These are phyloP conservation scores for Clepsis dumicolana DNA, from an alignment of 2,888 invertebrate genomes.

Conservation along the genomic window DNA sequence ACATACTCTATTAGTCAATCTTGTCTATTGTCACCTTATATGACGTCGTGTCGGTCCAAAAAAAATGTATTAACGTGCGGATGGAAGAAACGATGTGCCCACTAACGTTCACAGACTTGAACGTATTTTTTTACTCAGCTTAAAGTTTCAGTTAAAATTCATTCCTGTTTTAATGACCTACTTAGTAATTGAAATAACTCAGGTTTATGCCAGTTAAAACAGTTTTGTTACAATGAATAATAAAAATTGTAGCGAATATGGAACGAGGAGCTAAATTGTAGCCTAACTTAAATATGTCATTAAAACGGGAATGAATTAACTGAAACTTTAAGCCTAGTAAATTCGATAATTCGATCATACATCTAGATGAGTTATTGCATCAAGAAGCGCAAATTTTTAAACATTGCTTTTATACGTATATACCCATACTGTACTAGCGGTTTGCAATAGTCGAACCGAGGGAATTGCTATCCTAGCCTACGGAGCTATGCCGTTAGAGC, in stretches of 20 bases:
- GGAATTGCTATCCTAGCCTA: neutral
- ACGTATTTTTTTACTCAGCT: neutral
- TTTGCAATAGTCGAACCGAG: neutral
- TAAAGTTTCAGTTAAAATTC: neutral
- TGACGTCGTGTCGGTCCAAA: conserved; percentile 53
- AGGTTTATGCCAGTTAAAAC: too few relatives aligned
- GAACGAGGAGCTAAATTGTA: neutral
- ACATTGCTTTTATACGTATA: neutral
- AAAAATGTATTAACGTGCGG: conserved; percentile 51
- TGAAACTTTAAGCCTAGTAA: too few relatives aligned
- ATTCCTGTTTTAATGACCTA: neutral
- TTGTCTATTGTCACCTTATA: conserved; percentile 55
- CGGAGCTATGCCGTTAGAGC: neutral
- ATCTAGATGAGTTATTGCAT: too few relatives aligned
- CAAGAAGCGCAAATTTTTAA: neutral
- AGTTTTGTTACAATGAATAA: too few relatives aligned
- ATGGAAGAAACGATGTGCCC: conserved; percentile 49
- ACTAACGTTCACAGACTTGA: conserved; percentile 48
- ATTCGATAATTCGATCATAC: too few relatives aligned
- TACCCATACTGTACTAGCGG: neutral
- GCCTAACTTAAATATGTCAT: neutral
- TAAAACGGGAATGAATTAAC: too few relatives aligned
- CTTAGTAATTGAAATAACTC: too few relatives aligned
- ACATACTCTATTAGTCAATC: conserved; percentile 57
- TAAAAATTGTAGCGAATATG: conserved; percentile 18